phyloP scores from a whole-genome alignment of 2,888 invertebrate species.

The Leptinotarsa peninsularis region DNA sequence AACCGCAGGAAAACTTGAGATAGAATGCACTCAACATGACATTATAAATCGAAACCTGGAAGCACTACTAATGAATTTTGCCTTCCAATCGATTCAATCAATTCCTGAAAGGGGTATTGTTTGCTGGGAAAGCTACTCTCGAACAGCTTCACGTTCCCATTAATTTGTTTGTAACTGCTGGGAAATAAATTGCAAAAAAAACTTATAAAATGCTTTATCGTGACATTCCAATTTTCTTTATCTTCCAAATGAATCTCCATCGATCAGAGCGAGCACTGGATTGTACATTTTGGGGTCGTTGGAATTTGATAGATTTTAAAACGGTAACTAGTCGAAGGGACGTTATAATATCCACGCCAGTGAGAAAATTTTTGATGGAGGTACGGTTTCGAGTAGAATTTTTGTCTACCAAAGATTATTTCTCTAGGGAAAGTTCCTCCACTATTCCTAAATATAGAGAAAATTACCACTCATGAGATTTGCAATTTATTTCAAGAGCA shows the following conservation, averaged over 20 bases:
- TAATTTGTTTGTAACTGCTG: slow-evolving; percentile 16
- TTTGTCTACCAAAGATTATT: too few relatives aligned
- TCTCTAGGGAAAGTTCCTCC: too few relatives aligned
- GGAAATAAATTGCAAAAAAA: slow-evolving; percentile 9
- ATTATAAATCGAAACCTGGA: not conserved
- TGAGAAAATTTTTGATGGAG: too few relatives aligned
- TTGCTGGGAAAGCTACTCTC: not conserved
- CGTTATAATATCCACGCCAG: too few relatives aligned
- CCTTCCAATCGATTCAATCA: slow-evolving; percentile 15
- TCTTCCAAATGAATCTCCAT: slow-evolving; percentile 15
- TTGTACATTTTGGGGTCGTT: slow-evolving; percentile 8
- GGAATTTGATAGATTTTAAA: slow-evolving; percentile 3
- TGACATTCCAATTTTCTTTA: slow-evolving; percentile 18
- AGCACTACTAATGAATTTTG: not conserved
- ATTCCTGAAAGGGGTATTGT: slow-evolving; percentile 10
- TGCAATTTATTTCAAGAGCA: too few relatives aligned
- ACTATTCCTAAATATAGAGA: too few relatives aligned
- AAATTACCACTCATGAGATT: too few relatives aligned
- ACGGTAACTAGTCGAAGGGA: not conserved
- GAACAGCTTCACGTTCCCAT: slow-evolving; percentile 13
- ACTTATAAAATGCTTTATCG: slow-evolving; percentile 10
- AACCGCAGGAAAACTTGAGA: slow-evolving; percentile 4
- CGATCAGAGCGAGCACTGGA: slow-evolving; percentile 5
- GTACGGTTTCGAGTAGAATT: too few relatives aligned
- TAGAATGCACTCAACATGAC: not conserved